Percentiles rank a stretch among this genome's conserved stretches.
Evolutionary conservation across 2,113 vertebrate genomes (phyloP).

Genomic region (Crypturellus undulatus): DNA sequence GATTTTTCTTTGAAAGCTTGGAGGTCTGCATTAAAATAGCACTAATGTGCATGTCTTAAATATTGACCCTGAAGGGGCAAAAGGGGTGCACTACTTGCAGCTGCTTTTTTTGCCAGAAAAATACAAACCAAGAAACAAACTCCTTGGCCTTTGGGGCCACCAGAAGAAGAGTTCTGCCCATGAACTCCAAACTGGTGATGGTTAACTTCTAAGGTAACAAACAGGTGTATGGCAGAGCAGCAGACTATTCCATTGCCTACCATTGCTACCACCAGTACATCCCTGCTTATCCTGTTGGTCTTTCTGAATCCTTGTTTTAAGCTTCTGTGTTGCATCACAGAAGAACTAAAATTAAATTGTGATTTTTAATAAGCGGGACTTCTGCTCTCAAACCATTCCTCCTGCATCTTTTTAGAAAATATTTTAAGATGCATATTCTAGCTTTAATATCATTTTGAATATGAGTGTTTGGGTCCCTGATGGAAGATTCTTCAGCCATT

Average conservation of each 20-base stretch:
- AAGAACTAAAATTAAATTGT: background rate
- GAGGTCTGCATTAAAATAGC: background rate
- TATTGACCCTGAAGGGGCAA: background rate
- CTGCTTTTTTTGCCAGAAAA: background rate
- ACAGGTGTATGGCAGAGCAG: background rate
- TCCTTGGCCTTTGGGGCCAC: background rate
- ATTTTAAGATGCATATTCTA: background rate
- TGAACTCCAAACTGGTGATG: background rate
- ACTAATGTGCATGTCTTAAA: background rate
- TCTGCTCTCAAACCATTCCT: background rate
- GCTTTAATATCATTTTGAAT: background rate
- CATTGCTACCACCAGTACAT: background rate
- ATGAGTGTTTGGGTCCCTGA: background rate
- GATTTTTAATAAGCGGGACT: background rate
- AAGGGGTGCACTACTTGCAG: background rate
- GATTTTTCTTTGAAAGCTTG: background rate
- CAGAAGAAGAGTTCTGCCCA: background rate
- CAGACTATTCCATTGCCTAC: background rate
- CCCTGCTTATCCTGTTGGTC: background rate
- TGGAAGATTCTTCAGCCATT: background rate
- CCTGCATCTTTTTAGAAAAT: background rate
- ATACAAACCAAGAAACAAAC: background rate
- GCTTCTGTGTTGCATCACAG: background rate
- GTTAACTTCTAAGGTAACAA: background rate
- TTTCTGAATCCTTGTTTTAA: background rate